Percentiles rank a stretch among this genome's conserved stretches.
Conservation (phyloP, 2,888 invertebrate genomes). For the Lepidonotus clava region DNA sequence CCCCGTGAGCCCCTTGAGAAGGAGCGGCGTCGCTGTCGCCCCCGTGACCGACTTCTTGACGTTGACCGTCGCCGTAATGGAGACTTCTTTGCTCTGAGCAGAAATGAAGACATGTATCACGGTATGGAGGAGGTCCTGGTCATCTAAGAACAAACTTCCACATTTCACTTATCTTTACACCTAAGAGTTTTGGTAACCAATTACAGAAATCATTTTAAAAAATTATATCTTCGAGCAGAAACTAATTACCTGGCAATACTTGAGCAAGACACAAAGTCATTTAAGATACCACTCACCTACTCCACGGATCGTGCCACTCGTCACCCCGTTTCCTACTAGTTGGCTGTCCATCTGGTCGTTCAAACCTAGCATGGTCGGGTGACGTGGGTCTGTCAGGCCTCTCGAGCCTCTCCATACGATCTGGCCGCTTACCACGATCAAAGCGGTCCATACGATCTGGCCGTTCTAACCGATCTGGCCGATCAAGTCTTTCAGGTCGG, state of each 20-base stretch:
- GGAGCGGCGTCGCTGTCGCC: constrained; percentile 79
- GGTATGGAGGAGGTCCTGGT: too few relatives aligned
- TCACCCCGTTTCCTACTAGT: constrained; percentile 84
- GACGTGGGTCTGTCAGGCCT: neutral
- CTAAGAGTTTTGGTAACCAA: too few relatives aligned
- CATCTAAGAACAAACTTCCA: too few relatives aligned
- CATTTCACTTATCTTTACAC: too few relatives aligned
- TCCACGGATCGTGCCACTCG: constrained; percentile 97
- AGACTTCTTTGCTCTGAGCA: constrained; percentile 68
- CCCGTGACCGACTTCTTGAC: constrained; percentile 82
- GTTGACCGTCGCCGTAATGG: constrained; percentile 70
- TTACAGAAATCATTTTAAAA: too few relatives aligned
- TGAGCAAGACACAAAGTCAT: too few relatives aligned
- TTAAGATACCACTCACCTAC: constrained; percentile 66
- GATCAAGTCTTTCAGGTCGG: neutral
- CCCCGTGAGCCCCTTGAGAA: constrained; percentile 83
- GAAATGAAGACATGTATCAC: too few relatives aligned
- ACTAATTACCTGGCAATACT: too few relatives aligned
- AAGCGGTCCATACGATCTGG: neutral
- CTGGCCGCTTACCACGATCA: neutral
- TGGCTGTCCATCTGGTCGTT: neutral
- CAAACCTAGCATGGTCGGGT: neutral
- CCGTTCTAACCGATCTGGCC: neutral
- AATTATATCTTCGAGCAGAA: too few relatives aligned
- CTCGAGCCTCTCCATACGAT: constrained; percentile 2